Conservation (phyloP, 2,888 invertebrate species). For the Callyntrura guangdongensis region DNA sequence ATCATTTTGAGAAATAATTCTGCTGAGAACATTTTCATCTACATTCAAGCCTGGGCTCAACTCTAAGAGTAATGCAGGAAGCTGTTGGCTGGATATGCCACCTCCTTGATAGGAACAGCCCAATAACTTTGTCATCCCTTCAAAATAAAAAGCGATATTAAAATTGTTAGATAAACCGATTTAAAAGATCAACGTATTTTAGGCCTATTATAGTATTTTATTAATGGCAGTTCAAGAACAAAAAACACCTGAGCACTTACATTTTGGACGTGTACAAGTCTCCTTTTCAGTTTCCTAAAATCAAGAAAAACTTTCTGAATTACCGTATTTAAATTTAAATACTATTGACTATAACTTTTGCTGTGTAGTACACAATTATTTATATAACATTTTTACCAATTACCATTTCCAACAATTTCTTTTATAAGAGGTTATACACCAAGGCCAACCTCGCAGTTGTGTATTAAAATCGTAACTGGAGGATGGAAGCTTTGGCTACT, state of each 20-base stretch:
- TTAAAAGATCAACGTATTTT: neutral
- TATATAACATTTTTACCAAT: too few species aligned
- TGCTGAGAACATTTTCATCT: constrained; percentile 52
- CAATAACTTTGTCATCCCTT: constrained; percentile 75
- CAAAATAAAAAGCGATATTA: constrained; percentile 27
- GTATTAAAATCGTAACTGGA: too few species aligned
- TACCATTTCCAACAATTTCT: constrained; percentile 4
- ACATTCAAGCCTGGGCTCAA: constrained; percentile 62
- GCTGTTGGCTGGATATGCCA: constrained; percentile 59
- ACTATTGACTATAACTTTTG: too few species aligned
- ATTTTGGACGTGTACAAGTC: constrained; percentile 70
- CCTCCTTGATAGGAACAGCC: constrained; percentile 58
- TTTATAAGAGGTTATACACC: neutral
- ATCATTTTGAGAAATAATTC: constrained; percentile 67
- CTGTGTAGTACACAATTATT: too few species aligned
- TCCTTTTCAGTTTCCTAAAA: constrained; percentile 73
- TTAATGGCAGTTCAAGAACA: too few species aligned
- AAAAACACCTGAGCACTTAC: constrained; percentile 47
- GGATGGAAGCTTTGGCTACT: neutral
- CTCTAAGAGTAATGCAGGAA: constrained; percentile 58
- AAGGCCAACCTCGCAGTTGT: neutral
- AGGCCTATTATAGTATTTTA: too few species aligned
- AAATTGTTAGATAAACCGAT: neutral
- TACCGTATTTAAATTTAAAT: too few species aligned
- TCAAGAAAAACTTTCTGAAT: too few species aligned